Evolutionary conservation across 2,888 invertebrate species (phyloP).

Genomic region (Sarcophaga carnaria): DNA sequence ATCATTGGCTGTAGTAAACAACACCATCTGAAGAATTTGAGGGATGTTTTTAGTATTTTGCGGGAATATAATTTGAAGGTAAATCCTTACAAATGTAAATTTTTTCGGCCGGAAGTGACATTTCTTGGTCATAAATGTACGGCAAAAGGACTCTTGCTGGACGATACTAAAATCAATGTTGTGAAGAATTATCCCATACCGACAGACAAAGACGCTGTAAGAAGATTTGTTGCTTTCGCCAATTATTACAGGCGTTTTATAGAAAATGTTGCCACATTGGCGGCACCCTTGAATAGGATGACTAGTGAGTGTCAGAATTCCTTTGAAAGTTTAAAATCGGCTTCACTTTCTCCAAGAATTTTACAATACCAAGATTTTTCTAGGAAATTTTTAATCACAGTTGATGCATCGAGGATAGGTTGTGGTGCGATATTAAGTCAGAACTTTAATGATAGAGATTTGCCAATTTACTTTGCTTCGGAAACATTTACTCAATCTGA

Average conservation of each 20-base stretch:
- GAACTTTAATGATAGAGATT: neutral
- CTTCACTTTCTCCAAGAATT: neutral
- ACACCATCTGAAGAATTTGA: constrained; percentile 47
- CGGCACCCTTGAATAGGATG: too few relatives aligned
- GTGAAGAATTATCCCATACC: constrained; percentile 7
- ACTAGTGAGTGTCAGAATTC: neutral
- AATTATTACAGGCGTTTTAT: constrained; percentile 24
- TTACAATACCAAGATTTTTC: neutral
- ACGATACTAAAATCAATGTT: constrained; percentile 31
- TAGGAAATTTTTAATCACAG: constrained; percentile 3
- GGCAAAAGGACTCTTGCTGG: constrained; percentile 43
- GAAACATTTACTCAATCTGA: neutral
- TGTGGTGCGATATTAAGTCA: constrained; percentile 19
- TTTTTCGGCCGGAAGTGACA: constrained; percentile 42
- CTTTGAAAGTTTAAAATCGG: neutral
- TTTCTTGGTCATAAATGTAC: constrained; percentile 48
- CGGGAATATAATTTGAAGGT: constrained; percentile 44
- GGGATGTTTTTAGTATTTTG: constrained; percentile 41
- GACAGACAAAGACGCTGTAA: constrained; percentile 23
- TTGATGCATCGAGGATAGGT: constrained; percentile 31
- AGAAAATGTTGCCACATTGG: neutral
- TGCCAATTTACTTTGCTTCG: neutral
- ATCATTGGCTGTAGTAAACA: constrained; percentile 38
- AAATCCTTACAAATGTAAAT: constrained; percentile 49
- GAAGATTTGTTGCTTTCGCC: constrained; percentile 37